Evolutionary conservation across 2,888 invertebrate genomes (phyloP).

Genomic region (Caenorhabditis plicata): DNA sequence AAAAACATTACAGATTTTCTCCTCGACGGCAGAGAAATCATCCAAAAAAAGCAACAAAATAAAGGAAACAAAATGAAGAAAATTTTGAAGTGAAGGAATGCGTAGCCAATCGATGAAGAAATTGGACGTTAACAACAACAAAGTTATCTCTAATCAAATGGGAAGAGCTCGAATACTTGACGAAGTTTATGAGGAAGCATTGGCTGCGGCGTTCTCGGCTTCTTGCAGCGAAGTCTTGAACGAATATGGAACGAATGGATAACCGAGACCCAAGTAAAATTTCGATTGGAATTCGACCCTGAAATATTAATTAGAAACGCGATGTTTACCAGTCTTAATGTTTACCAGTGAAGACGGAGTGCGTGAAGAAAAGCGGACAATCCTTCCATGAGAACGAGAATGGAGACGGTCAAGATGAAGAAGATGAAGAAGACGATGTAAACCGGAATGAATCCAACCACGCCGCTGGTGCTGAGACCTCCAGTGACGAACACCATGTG

Average conservation of each 20-base stretch:
- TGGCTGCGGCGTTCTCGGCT: conserved; percentile 23
- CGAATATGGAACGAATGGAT: conserved; percentile 88
- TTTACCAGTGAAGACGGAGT: conserved; percentile 64
- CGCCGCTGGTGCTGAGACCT: conserved; percentile 32
- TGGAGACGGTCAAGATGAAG: conserved; percentile 85
- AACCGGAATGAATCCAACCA: conserved; percentile 34
- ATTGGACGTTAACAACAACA: too few relatives aligned
- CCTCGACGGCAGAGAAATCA: too few relatives aligned
- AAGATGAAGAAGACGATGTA: conserved; percentile 81
- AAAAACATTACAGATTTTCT: too few relatives aligned
- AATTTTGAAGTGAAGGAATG: too few relatives aligned
- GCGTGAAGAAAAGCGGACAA: conserved; percentile 89
- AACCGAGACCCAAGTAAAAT: conserved; percentile 88
- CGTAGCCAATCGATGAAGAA: too few relatives aligned
- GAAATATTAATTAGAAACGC: conserved; percentile 31
- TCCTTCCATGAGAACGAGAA: conserved; percentile 97
- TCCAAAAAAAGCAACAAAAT: conserved; percentile 3
- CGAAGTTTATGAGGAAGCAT: neutral
- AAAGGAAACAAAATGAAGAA: conserved; percentile 9
- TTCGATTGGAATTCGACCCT: conserved; percentile 99
- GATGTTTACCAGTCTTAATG: conserved; percentile 4
- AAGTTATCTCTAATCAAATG: too few relatives aligned
- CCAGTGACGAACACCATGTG: conserved; percentile 60
- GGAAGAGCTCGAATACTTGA: neutral
- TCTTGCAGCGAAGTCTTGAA: too few relatives aligned